These are phyloP conservation scores for Erebia aethiops DNA, from an alignment of 2,888 invertebrate species.

Conservation along the genomic window DNA sequence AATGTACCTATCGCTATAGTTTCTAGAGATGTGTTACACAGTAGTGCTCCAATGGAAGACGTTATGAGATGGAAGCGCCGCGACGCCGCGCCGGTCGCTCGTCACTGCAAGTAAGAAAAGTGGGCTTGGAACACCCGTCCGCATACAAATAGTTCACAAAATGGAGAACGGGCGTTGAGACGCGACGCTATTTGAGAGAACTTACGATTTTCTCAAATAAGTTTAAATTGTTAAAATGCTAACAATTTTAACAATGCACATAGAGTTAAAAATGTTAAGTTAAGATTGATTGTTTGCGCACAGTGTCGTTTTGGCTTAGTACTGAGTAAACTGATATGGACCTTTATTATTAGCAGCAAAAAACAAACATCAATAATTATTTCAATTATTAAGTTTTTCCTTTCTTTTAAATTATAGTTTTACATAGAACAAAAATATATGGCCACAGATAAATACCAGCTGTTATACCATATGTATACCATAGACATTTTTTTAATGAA, in stretches of 20 bases:
- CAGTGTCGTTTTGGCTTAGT: no score
- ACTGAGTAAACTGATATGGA: no score
- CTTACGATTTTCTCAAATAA: constrained; percentile 30
- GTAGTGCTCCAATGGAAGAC: constrained; percentile 47
- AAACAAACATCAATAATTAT: no score
- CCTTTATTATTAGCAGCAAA: no score
- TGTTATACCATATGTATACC: no score
- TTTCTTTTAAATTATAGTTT: no score
- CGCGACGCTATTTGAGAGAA: constrained; percentile 48
- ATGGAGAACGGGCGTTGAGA: constrained; percentile 62
- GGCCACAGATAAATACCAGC: no score
- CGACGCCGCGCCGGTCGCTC: constrained; percentile 56
- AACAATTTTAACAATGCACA: background rate
- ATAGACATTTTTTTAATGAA: no score
- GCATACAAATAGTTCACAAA: constrained; percentile 85
- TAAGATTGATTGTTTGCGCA: background rate
- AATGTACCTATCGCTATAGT: constrained; percentile 19
- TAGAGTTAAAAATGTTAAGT: background rate
- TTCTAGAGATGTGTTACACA: constrained; percentile 28
- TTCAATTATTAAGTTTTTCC: no score
- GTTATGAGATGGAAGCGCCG: constrained; percentile 51
- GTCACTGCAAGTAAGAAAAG: constrained; percentile 79
- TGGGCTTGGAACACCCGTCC: constrained; percentile 67
- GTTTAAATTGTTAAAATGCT: constrained; percentile 12
- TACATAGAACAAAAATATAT: no score